Conservation (phyloP, 2,797 vertebrate genomes). For the Pangasius macronema region DNA sequence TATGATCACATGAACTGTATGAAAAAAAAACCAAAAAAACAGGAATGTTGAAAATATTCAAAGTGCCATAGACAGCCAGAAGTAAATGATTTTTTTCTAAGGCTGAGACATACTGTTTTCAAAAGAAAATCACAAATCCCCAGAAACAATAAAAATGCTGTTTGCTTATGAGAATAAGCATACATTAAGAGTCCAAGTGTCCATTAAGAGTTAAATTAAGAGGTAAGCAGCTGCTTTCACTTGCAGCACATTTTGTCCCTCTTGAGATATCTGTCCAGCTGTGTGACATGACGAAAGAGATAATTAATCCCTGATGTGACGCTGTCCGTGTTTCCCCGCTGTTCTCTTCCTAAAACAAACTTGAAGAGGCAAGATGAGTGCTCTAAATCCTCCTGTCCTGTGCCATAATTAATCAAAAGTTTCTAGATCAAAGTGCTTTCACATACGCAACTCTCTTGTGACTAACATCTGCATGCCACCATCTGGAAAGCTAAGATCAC, state of each 20-base stretch:
- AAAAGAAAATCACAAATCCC: not conserved
- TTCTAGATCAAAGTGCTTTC: constrained; percentile 38
- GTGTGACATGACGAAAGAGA: constrained; percentile 20
- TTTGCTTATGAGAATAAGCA: not conserved
- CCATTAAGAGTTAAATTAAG: not conserved
- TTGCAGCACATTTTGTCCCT: constrained; percentile 9
- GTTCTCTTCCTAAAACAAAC: constrained; percentile 22
- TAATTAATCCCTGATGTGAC: constrained; percentile 41
- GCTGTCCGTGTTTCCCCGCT: constrained; percentile 20
- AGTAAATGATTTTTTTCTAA: not conserved
- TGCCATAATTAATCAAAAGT: constrained; percentile 41
- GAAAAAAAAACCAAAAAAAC: not conserved
- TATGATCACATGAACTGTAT: not conserved
- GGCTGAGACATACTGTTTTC: not conserved
- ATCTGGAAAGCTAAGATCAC: constrained; percentile 38
- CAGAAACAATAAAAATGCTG: not conserved
- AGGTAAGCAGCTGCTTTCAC: constrained; percentile 7
- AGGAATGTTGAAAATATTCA: not conserved
- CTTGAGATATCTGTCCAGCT: constrained; percentile 40
- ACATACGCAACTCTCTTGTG: constrained; percentile 5
- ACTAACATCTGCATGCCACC: constrained; percentile 19
- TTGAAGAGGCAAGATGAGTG: not conserved
- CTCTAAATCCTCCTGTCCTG: constrained; percentile 17
- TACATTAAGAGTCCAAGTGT: not conserved
- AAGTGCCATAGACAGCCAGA: not conserved